These are phyloP conservation scores for Poeciliopsis presidionis DNA, from an alignment of 2,797 vertebrate species.

Conservation along the genomic window DNA sequence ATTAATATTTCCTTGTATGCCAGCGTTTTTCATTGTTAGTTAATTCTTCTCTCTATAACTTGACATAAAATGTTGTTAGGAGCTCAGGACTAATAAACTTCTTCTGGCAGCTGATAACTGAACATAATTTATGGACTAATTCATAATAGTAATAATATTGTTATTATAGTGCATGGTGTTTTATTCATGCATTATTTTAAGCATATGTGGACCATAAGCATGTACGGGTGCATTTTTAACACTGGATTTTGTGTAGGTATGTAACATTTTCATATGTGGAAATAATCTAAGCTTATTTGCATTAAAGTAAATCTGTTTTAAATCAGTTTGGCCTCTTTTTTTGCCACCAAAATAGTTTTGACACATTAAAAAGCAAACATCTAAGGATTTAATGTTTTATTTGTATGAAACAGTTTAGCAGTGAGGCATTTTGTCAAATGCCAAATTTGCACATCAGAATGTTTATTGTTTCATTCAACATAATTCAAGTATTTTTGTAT, in stretches of 20 bases:
- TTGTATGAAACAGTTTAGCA: too few relatives aligned
- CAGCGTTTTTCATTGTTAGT: not conserved
- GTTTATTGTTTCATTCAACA: too few relatives aligned
- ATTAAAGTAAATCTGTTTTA: not conserved
- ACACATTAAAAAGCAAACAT: not conserved
- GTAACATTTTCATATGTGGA: not conserved
- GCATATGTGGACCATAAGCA: too few relatives aligned
- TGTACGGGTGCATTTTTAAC: not conserved
- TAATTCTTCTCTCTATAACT: not conserved
- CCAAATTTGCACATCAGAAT: too few relatives aligned
- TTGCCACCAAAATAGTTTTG: not conserved
- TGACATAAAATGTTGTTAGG: not conserved
- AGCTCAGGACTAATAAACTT: not conserved
- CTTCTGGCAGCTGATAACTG: not conserved
- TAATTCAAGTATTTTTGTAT: not conserved
- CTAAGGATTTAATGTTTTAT: not conserved
- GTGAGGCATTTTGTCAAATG: too few relatives aligned
- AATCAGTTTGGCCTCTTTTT: not conserved
- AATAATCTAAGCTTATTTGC: not conserved
- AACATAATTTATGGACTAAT: not conserved
- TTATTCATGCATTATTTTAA: too few relatives aligned
- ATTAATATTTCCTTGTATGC: not conserved
- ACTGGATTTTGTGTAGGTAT: not conserved
- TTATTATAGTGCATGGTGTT: too few relatives aligned
- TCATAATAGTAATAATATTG: too few relatives aligned